phyloP scores from a whole-genome alignment of 1,140 invertebrate species.

The Maniola jurtina region DNA sequence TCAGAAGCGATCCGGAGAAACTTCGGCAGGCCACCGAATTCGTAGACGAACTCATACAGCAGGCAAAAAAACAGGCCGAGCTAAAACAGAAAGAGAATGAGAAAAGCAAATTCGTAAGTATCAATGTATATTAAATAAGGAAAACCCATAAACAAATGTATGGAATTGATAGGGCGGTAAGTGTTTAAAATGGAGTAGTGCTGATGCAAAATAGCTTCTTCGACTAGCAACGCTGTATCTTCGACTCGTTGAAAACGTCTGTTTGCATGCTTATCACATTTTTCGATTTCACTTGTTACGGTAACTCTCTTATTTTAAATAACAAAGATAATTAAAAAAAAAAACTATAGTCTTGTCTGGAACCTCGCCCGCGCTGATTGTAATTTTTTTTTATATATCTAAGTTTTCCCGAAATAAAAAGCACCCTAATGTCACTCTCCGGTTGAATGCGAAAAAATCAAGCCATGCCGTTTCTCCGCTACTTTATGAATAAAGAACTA shows the following conservation, averaged over 20 bases:
- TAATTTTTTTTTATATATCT: no score
- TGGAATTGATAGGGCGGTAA: conserved; percentile 73
- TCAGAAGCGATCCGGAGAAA: conserved; percentile 75
- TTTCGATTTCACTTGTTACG: conserved; percentile 21
- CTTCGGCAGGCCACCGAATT: conserved; percentile 72
- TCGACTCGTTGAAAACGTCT: conserved; percentile 22
- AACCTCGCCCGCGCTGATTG: no score
- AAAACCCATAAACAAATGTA: conserved; percentile 40
- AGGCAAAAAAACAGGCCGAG: conserved; percentile 74
- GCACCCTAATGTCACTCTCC: no score
- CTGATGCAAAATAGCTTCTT: conserved; percentile 65
- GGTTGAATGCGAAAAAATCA: no score
- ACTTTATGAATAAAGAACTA: no score
- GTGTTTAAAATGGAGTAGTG: conserved; percentile 60
- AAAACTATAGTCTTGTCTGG: no score
- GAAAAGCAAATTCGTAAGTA: conserved; percentile 76
- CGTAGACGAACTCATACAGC: conserved; percentile 73
- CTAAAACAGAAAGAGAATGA: conserved; percentile 77
- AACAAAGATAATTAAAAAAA: no score
- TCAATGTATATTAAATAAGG: conserved; percentile 74
- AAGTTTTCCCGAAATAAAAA: no score
- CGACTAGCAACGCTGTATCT: conserved; percentile 48
- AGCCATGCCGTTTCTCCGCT: no score
- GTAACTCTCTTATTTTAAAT: background rate
- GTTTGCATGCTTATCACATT: conserved; percentile 49